Evolutionary conservation across 2,113 vertebrate genomes (phyloP).

Genomic region (Caretta caretta): DNA sequence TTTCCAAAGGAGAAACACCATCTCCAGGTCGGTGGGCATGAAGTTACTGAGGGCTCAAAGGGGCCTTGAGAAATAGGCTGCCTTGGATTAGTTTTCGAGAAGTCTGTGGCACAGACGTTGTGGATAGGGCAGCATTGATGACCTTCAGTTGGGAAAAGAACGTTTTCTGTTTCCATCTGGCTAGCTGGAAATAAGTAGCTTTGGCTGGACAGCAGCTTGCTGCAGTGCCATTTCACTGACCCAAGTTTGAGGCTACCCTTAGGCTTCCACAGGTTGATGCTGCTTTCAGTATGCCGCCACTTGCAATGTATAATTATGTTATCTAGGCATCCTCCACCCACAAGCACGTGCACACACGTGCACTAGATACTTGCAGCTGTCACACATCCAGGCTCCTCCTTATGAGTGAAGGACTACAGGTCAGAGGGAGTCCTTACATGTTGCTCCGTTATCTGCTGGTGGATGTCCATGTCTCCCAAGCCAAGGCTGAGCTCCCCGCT

Average conservation of each 20-base stretch:
- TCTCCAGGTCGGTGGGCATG: neutral
- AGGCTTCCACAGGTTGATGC: neutral
- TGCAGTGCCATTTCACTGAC: neutral
- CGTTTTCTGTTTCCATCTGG: neutral
- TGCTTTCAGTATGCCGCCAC: neutral
- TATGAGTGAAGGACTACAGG: neutral
- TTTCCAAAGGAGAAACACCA: neutral
- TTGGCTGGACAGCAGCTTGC: neutral
- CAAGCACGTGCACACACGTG: neutral
- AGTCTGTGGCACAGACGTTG: neutral
- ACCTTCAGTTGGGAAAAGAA: neutral
- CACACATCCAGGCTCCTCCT: accelerated
- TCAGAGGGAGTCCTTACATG: conserved; percentile 76
- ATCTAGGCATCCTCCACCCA: neutral
- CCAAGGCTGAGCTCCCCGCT: conserved; percentile 87
- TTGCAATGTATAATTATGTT: neutral
- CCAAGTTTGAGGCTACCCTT: accelerated
- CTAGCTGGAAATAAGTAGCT: neutral
- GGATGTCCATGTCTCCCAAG: conserved; percentile 92
- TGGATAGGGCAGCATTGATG: neutral
- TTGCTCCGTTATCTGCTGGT: conserved; percentile 86
- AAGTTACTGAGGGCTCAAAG: neutral
- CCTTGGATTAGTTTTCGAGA: neutral
- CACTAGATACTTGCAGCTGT: neutral
- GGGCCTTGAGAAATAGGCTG: neutral